Evolutionary conservation across 1,140 invertebrate species (phyloP).

Genomic region (Agrypnia vestita): DNA sequence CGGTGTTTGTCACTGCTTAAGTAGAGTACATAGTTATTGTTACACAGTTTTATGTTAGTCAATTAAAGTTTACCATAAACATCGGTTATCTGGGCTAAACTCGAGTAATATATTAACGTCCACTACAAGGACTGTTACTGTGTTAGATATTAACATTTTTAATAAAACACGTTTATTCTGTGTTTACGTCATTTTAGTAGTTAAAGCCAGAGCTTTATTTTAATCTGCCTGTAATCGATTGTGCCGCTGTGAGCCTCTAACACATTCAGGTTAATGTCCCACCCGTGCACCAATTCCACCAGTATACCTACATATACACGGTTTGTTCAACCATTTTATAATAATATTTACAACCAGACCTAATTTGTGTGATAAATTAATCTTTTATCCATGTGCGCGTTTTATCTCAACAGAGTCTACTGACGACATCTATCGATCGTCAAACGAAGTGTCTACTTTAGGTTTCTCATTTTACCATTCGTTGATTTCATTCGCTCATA

Average conservation of each 20-base stretch:
- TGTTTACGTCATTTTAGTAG: constrained; percentile 25
- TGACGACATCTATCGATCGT: constrained; percentile 23
- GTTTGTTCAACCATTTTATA: too few relatives aligned
- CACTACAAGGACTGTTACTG: constrained; percentile 18
- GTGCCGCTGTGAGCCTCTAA: background rate
- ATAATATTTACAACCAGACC: too few relatives aligned
- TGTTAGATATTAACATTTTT: constrained; percentile 16
- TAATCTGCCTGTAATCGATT: constrained; percentile 11
- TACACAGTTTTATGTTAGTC: background rate
- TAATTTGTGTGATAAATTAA: background rate
- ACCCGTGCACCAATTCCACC: background rate
- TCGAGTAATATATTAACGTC: constrained; percentile 33
- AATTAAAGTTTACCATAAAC: constrained; percentile 43
- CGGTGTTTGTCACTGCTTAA: constrained; percentile 14
- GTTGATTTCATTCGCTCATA: background rate
- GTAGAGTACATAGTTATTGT: constrained; percentile 19
- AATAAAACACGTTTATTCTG: constrained; percentile 16
- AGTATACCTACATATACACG: too few relatives aligned
- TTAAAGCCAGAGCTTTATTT: constrained; percentile 19
- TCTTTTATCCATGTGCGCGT: background rate
- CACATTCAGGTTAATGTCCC: constrained; percentile 16
- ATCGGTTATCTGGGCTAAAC: background rate
- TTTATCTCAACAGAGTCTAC: background rate
- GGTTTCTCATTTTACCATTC: constrained; percentile 3
- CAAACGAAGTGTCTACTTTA: background rate